Evolutionary conservation across 2,113 vertebrate species (phyloP), one percentile per base, ranked within the genome.

Genomic region (Mesocricetus auratus): DNA sequence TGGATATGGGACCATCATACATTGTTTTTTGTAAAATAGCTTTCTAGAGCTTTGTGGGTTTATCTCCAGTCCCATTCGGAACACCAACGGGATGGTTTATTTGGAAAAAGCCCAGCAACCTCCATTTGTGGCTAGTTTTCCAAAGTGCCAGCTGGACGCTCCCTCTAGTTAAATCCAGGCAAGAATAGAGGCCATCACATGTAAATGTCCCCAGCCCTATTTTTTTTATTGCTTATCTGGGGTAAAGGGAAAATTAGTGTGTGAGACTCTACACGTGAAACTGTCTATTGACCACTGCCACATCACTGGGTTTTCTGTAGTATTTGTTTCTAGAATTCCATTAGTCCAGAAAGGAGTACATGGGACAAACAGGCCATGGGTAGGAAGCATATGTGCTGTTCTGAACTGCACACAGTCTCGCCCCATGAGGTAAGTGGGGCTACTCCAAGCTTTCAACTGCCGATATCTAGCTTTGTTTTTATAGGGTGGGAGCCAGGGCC

Each of bases 1-100:
- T 69, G 89, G 73, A 7, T n/a, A 26, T 42, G 42, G 33, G 89
- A n/a, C 87, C 64, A 71, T 15, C 22, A 85, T 66, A n/a, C 12
- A 12, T 78, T 19, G 39, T 66, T 83, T 78, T 78, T 89, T 62
- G 16, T 26, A 53, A 45, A 60, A 88, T n/a, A 62, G 10, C 36
- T 94, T 94, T 92, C 77, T 42, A 7, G 79, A 89, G n/a, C 58
- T 82, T 62, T 89, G 53, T 45, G 4, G 42, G 53, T 58, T 94
- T 68, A 75, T 92, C 74, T 86, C 79, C 5, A 8, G 31, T 83
- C 95, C 39, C 45, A 64, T 31, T 56, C 42, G 86, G 90, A 89
- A 92, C 31, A 33, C 22, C 2, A 42, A 29, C 11, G 62, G 9
- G 62, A 36, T 68, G 31, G 53, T n/a, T 82, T 83, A 60, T 56